Evolutionary conservation across 1,140 invertebrate genomes (phyloP).

Genomic region (Oryctes rhinoceros): DNA sequence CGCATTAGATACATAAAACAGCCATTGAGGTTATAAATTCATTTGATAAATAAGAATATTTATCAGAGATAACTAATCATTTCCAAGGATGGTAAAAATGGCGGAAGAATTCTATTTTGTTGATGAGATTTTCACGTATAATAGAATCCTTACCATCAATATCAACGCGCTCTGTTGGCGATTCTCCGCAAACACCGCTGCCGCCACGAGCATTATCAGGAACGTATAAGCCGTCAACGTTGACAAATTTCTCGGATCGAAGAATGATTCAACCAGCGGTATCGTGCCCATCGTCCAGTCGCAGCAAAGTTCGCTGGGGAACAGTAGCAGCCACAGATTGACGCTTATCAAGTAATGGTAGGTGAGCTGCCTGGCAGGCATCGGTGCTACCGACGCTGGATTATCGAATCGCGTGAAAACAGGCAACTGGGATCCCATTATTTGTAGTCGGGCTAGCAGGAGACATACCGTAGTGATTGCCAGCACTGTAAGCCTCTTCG

Average conservation of each 20-base stretch:
- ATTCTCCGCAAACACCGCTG: constrained; percentile 73
- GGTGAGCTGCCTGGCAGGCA: constrained; percentile 86
- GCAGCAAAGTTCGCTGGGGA: constrained; percentile 91
- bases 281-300: constrained; percentile 99
- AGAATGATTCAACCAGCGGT: constrained; percentile 80
- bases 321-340: constrained; percentile 89
- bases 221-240: constrained; percentile 78
- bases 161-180: constrained; percentile 76
- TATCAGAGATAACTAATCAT: no score
- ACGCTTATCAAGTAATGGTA: constrained; percentile 92
- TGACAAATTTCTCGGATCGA: constrained; percentile 85
- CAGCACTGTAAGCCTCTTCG: constrained; percentile 79
- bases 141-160: constrained; percentile 74
- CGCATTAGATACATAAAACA: no score
- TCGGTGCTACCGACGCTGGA: constrained; percentile 83
- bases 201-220: constrained; percentile 70
- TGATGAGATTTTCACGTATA: not conserved
- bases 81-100: no score
- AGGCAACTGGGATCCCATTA: constrained; percentile 96
- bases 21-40: no score
- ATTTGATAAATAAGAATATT: no score
- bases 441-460: constrained; percentile 85
- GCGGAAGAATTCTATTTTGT: no score
- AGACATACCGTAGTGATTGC: constrained; percentile 81
- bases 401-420: constrained; percentile 97